Conservation (phyloP, 2,113 vertebrate species). For the Climacteris rufus region DNA sequence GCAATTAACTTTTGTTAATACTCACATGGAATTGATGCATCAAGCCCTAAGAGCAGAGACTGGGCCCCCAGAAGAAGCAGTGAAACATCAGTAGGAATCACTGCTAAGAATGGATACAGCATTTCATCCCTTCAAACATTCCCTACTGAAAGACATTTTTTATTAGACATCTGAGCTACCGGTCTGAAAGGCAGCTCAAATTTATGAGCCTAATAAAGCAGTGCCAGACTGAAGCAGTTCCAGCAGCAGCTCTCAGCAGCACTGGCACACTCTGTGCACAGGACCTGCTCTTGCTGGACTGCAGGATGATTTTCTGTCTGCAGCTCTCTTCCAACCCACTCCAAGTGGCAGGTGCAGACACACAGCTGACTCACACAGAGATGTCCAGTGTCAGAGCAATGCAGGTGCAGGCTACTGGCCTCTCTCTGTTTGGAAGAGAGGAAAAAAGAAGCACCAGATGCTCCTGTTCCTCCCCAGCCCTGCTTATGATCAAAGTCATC, state of each 20-base stretch:
- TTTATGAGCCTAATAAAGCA: neutral
- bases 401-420: neutral
- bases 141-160: neutral
- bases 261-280: neutral
- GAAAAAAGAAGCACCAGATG: neutral
- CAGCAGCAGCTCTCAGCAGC: neutral
- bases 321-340: neutral
- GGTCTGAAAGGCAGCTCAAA: neutral
- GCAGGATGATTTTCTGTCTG: neutral
- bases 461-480: neutral
- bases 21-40: neutral
- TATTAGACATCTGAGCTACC: neutral
- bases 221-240: neutral
- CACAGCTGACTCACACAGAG: neutral
- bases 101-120: neutral
- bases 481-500: neutral
- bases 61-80: neutral
- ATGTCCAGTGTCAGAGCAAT: neutral
- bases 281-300: fast-evolving
- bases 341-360: neutral
- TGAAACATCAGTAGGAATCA: neutral
- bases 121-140: neutral
- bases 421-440: neutral
- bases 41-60: neutral
- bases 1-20: neutral